phyloP scores from a whole-genome alignment of 2,888 invertebrate genomes.

The Zaprionus lineosus region DNA sequence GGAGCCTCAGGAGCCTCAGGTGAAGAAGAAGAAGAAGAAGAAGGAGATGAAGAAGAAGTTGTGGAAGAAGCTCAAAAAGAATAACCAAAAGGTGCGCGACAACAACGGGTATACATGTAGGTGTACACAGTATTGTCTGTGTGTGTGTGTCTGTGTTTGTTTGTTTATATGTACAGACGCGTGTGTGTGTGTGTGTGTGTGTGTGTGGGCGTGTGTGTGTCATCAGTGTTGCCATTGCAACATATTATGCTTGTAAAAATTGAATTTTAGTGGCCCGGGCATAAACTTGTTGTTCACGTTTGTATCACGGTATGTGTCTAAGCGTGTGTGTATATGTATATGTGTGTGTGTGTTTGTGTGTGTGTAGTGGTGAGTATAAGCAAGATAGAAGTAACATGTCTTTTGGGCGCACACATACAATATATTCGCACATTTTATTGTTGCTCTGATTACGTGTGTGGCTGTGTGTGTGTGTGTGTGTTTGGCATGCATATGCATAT shows the following conservation, averaged over 20 bases:
- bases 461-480: neutral
- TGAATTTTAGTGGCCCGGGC: conserved; percentile 69
- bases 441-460: conserved; percentile 24
- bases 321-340: conserved; percentile 9
- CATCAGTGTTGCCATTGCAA: conserved; percentile 71
- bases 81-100: conserved; percentile 15
- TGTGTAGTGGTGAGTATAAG: conserved; percentile 22
- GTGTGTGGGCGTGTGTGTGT: conserved; percentile 33
- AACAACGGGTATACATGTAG: conserved; percentile 1
- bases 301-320: conserved; percentile 2
- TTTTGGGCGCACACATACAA: conserved; percentile 64
- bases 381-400: conserved; percentile 41
- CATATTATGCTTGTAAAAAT: conserved; percentile 76
- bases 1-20: no score
- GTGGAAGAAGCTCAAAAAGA: conserved; percentile 11
- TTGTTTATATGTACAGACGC: neutral
- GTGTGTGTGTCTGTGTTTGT: conserved; percentile 16
- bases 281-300: conserved; percentile 48
- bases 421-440: conserved; percentile 68
- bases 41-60: conserved; percentile 7
- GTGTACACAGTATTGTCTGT: conserved; percentile 7
- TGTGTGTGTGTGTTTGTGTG: neutral
- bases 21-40: conserved; percentile 13
- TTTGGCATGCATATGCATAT: no score
- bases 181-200: conserved; percentile 8